Evolutionary conservation across 2,113 vertebrate species (phyloP).

Genomic region (Gadus chalcogrammus): DNA sequence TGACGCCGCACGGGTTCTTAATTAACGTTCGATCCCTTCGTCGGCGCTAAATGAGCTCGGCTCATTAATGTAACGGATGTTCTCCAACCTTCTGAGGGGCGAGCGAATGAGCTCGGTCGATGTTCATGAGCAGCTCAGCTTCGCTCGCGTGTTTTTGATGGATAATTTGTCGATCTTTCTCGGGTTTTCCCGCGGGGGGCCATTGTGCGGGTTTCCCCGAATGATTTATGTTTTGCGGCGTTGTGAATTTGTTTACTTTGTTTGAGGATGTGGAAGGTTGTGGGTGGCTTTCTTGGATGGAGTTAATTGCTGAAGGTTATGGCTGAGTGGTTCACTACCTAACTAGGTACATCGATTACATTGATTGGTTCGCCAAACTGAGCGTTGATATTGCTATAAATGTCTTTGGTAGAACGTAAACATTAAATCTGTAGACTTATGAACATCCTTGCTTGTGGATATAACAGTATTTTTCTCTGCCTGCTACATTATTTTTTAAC

Average conservation of each 20-base stretch:
- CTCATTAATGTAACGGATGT: conserved; percentile 52
- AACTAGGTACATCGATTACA: conserved; percentile 11
- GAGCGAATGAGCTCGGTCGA: conserved; percentile 40
- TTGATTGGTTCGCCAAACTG: background rate
- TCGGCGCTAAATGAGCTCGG: conserved; percentile 51
- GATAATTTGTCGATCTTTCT: background rate
- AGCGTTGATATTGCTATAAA: background rate
- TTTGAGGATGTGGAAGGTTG: conserved; percentile 6
- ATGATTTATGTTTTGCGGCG: conserved; percentile 19
- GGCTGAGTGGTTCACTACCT: background rate
- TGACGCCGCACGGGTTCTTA: conserved; percentile 32
- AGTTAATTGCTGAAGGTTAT: conserved; percentile 19
- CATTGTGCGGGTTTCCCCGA: conserved; percentile 12
- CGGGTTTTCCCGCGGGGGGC: conserved; percentile 7
- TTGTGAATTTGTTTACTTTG: conserved; percentile 20
- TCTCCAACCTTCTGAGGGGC: conserved; percentile 33
- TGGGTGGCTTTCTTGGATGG: conserved; percentile 1
- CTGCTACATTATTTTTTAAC: no score
- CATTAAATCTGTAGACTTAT: background rate
- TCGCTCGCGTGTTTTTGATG: conserved; percentile 25
- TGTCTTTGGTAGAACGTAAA: background rate
- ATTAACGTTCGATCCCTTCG: conserved; percentile 61
- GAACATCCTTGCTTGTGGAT: no score
- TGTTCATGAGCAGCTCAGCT: conserved; percentile 11
- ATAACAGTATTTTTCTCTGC: no score